Percentiles rank a stretch among this genome's conserved stretches.
These are phyloP conservation scores for Escarpia spicata DNA, from an alignment of 2,888 invertebrate species.

Conservation along the genomic window DNA sequence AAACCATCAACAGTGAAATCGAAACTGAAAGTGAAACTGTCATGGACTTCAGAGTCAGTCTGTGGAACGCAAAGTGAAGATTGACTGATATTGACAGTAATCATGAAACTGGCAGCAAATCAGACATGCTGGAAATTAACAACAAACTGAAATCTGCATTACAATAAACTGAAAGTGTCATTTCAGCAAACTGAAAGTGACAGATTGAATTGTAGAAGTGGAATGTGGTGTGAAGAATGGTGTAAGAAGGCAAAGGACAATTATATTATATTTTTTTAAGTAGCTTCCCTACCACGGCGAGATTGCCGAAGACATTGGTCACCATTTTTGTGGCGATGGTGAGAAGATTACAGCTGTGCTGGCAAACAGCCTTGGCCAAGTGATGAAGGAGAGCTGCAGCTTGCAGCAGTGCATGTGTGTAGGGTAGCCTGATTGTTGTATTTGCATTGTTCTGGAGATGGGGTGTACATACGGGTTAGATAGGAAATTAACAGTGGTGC, in stretches of 20 bases:
- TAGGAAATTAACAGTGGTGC: neutral
- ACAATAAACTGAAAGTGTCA: neutral
- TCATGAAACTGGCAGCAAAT: neutral
- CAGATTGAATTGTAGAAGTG: neutral
- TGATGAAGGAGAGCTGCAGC: neutral
- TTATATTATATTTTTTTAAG: neutral
- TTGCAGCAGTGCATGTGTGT: neutral
- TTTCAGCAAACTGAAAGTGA: neutral
- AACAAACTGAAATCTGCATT: constrained; percentile 12
- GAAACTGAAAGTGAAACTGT: constrained; percentile 1
- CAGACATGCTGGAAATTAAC: neutral
- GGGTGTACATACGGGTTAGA: neutral
- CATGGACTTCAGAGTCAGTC: neutral
- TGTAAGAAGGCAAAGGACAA: neutral
- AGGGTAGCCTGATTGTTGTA: neutral
- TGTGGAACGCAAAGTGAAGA: neutral
- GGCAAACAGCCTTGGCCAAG: neutral
- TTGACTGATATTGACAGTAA: neutral
- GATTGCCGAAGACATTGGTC: neutral
- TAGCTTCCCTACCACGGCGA: neutral
- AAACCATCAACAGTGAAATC: neutral
- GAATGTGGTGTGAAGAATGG: neutral
- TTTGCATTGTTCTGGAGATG: neutral
- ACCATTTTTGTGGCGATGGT: neutral
- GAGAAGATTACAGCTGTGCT: neutral